Conservation (phyloP, 2,113 vertebrate species). For the Sterna hirundo region DNA sequence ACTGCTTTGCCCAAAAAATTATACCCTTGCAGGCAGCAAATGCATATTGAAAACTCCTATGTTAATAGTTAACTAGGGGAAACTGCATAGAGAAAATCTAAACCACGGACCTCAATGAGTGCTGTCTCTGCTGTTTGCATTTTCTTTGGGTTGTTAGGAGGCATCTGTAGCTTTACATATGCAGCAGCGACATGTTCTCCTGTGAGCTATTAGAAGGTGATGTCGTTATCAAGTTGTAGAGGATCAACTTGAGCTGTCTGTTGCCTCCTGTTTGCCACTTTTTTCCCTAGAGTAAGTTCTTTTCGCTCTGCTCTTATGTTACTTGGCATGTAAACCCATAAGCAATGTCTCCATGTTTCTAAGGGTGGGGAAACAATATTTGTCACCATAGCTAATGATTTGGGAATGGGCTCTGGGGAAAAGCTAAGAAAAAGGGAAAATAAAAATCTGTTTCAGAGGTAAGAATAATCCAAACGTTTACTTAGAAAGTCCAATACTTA, state of each 20-base stretch:
- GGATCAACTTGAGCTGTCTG: neutral
- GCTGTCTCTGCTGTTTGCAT: neutral
- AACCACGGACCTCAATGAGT: neutral
- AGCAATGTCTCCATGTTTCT: neutral
- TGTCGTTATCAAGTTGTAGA: neutral
- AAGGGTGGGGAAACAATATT: neutral
- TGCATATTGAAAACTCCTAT: neutral
- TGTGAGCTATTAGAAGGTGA: neutral
- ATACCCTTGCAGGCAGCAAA: neutral
- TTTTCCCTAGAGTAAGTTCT: neutral
- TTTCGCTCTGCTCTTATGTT: neutral
- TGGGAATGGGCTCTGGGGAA: neutral
- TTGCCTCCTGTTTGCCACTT: neutral
- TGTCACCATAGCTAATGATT: neutral
- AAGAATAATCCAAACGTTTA: neutral
- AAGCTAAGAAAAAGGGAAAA: neutral
- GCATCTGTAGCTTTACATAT: neutral
- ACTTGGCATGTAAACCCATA: neutral
- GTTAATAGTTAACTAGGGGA: neutral
- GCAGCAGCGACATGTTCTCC: neutral
- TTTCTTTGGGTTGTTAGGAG: neutral
- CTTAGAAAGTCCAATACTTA: neutral
- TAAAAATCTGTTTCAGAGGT: neutral
- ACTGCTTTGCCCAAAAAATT: neutral
- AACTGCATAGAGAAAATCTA: neutral